Evolutionary conservation across 2,888 invertebrate species (phyloP).

Genomic region (Teinopalpus imperialis): DNA sequence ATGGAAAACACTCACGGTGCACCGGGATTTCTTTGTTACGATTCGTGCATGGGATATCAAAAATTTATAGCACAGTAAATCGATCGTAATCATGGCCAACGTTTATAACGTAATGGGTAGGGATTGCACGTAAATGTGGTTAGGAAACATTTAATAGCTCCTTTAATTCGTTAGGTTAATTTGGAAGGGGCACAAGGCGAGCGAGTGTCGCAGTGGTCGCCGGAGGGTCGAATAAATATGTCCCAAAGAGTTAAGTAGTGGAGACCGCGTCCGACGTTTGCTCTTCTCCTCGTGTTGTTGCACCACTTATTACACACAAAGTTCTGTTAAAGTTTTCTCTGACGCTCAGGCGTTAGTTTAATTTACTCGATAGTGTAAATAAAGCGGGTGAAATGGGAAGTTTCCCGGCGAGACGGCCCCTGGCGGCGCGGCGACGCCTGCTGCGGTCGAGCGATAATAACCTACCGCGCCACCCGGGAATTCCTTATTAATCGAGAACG

Average conservation of each 20-base stretch:
- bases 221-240: slow-evolving; percentile 82
- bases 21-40: slow-evolving; percentile 67
- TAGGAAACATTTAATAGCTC: slow-evolving; percentile 61
- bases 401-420: slow-evolving; percentile 66
- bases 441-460: slow-evolving; percentile 80
- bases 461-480: slow-evolving; percentile 70
- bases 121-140: slow-evolving; percentile 58
- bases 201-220: slow-evolving; percentile 66
- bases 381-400: slow-evolving; percentile 79
- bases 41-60: slow-evolving; percentile 67
- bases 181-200: slow-evolving; percentile 58
- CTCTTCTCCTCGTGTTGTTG: slow-evolving; percentile 82
- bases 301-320: slow-evolving; percentile 83
- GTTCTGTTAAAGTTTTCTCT: slow-evolving; percentile 80
- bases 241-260: slow-evolving; percentile 82
- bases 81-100: slow-evolving; percentile 58
- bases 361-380: slow-evolving; percentile 83
- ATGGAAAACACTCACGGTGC: slow-evolving; percentile 57
- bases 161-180: slow-evolving; percentile 79
- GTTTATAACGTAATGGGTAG: slow-evolving; percentile 61
- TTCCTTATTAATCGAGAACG: slow-evolving; percentile 83
- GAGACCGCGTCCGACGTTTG: slow-evolving; percentile 80
- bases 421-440: slow-evolving; percentile 37
- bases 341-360: slow-evolving; percentile 80
- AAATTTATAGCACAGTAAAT: slow-evolving; percentile 63